Base-by-base conservation (phyloP, 1,140 invertebrate genomes). In the Brachionus angularis region DNA sequence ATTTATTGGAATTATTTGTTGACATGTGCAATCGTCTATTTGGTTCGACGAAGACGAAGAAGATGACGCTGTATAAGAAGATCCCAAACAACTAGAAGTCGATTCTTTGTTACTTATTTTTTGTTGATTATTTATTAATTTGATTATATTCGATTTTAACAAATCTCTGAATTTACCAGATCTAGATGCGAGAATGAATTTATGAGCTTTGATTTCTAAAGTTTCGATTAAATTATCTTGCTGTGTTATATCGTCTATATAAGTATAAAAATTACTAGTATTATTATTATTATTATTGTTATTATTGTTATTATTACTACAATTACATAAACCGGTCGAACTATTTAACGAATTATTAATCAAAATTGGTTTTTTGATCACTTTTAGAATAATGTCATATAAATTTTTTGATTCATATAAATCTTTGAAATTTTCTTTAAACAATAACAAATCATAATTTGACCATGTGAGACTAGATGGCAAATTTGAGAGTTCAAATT, bases 381-480 rank as follows among this genome's bases (percentile, higher is more conserved):
- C 62, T 47, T 67, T 67, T 14, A 67, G 34, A 3, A 67, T 46
- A 12, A 67, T 67, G 42, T 67, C 62, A 18, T 50, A 67, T 27
- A 67, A 49, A 29, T 67, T 46, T 18, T 67, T 67, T 12, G 10
- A 47, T 5, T 67, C 62, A 42, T 67, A 67, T 18, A 67, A n/a
- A 14, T 67, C 62, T 3, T 67, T 67, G 23, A 67, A 50, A 21
- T 67, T 67, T 50, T 67, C 62, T 47, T 67, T 67, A 27, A 67
- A 67, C 1, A 67, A 4, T 1, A 67, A 27, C 42, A 67, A 27
- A 29, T 67, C 62, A 27, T 67, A 67, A 27, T 67, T 23, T 21
- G 62, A n/a, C 62, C 62, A 67, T 16, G 62, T 47, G 21, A 67
- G 23, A 50, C 62, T 67, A 23, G 62, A 36, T 10, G 62, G 62